Evolutionary conservation across 2,888 invertebrate species (phyloP), one percentile per base, ranked within the genome.

Genomic region (Horisme vitalbata): DNA sequence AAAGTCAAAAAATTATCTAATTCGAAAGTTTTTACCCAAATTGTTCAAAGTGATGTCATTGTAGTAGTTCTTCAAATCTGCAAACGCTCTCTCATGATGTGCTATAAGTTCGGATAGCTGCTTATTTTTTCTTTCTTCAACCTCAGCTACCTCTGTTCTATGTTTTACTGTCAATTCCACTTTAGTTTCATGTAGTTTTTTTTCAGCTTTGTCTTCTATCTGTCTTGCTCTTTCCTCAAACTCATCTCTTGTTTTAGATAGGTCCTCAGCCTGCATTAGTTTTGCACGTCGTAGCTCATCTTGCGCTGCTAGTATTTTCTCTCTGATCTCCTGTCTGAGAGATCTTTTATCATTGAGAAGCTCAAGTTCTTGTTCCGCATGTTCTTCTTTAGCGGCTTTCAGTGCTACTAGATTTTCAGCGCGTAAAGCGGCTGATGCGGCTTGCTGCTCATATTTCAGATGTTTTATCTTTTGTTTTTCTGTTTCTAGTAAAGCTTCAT

Each of bases 41-140:
- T 98, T 98, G 77, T 98, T 98, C 8, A 97, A 87, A 0, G 97
- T 97, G 38, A 98, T 97, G 65, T 98, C 97, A 68, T 97, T 97
- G 71, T 98, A 99, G 83, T 98, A 98, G 78, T 95, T 96, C 77
- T 97, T 98, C 85, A 98, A 94, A 75, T 98, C 96, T 28, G 93
- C 91, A 73, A 97, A 96, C 0, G 96, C 94, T 61, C 93, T 93
- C 54, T 97, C 96, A 69, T 99, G 97, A 65, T 95, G 93, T 21
- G 92, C 90, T 55, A 96, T 95, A 48, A 98, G 81, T 24, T 94
- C 94, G 6, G 93, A 92, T 3, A 98, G 92, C 72, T 97, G 97
- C 36, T 93, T 93, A 79, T 97, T 97, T 83, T 98, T 98, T 27
- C 97, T 91, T 70, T 97, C 97, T 73, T 97, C 97, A 5, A 97